These are phyloP conservation scores for Mormoops blainvillei DNA, from an alignment of 2,113 vertebrate species.

Conservation along the genomic window DNA sequence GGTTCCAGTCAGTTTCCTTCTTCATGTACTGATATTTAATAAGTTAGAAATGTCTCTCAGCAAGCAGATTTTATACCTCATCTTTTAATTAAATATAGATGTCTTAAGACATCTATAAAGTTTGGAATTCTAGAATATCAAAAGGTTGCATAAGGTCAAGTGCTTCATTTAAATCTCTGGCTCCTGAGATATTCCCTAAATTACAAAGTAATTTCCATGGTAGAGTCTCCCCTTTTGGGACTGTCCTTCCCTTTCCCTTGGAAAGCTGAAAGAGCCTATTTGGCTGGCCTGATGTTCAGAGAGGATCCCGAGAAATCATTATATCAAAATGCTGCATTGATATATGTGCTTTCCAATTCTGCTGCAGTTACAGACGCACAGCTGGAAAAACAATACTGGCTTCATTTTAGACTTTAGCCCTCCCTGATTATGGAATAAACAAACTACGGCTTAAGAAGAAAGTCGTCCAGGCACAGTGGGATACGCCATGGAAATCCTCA, in stretches of 20 bases:
- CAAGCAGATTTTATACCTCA: conserved; percentile 20
- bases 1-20: conserved; percentile 23
- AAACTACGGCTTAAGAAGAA: background rate
- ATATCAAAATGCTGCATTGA: background rate
- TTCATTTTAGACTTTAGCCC: background rate
- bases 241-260: background rate
- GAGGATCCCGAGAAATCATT: background rate
- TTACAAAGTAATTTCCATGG: background rate
- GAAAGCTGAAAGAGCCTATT: background rate
- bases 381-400: background rate
- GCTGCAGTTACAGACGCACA: background rate
- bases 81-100: conserved; percentile 41
- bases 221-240: background rate
- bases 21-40: conserved; percentile 18
- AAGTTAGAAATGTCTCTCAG: conserved; percentile 16
- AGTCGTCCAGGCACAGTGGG: background rate
- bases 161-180: background rate
- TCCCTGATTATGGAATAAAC: background rate
- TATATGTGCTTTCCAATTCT: background rate
- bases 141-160: background rate
- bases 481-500: background rate
- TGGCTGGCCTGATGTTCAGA: background rate
- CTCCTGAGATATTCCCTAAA: background rate
- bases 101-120: background rate
- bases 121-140: background rate